A percentile compares a stretch with the other conserved stretches of the same genome.
These are phyloP conservation scores for Spea bombifrons DNA, from an alignment of 2,113 vertebrate genomes.

Conservation along the genomic window DNA sequence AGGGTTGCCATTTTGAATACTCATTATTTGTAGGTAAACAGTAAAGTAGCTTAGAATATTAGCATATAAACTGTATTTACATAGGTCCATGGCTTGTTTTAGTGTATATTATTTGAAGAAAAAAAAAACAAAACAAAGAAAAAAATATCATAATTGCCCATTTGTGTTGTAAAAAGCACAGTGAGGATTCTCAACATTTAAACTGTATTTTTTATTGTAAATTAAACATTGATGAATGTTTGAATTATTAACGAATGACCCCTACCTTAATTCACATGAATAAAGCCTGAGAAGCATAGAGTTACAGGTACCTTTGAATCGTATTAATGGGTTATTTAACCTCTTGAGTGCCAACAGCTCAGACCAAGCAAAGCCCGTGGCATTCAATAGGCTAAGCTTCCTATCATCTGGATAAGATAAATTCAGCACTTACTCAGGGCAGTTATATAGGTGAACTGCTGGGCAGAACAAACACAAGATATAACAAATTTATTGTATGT, in stretches of 20 bases:
- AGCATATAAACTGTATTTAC: conserved; percentile 52
- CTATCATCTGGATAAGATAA: conserved; percentile 52
- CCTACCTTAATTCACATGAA: conserved; percentile 55
- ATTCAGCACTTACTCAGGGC: conserved; percentile 78
- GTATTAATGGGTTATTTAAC: conserved; percentile 70
- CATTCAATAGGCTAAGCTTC: conserved; percentile 48
- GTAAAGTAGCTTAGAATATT: conserved; percentile 19
- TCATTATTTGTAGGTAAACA: conserved; percentile 15
- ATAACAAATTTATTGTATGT: conserved; percentile 73
- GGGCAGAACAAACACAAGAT: conserved; percentile 66
- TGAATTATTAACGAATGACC: conserved; percentile 54
- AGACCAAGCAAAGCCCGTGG: neutral
- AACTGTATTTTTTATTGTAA: conserved; percentile 56
- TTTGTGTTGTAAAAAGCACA: conserved; percentile 60
- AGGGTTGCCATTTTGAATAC: conserved; percentile 15
- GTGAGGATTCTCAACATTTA: conserved; percentile 54
- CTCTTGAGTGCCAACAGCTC: conserved; percentile 16
- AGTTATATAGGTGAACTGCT: conserved; percentile 77
- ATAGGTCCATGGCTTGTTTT: conserved; percentile 51
- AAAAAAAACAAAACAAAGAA: conserved; percentile 42
- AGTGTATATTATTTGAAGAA: conserved; percentile 50
- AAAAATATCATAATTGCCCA: conserved; percentile 51
- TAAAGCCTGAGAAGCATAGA: conserved; percentile 60
- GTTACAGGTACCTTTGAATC: conserved; percentile 65
- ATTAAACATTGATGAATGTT: conserved; percentile 49